Evolutionary conservation across 1,140 invertebrate species (phyloP).

Genomic region (Cyphomyrmex costatus): DNA sequence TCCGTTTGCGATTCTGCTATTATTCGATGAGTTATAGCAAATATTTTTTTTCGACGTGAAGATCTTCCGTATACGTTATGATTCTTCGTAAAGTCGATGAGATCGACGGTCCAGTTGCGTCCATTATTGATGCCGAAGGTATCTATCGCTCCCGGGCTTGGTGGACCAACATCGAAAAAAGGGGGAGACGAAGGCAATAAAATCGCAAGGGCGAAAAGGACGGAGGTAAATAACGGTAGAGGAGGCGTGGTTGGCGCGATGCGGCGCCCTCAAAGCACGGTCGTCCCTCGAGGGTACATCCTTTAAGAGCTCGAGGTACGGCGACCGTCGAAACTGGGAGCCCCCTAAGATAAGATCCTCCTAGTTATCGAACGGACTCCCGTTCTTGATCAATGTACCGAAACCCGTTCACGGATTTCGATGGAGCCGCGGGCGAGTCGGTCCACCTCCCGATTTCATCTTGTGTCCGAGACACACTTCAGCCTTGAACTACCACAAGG

Average conservation of each 20-base stretch:
- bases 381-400: conserved; percentile 75
- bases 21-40: not conserved
- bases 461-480: conserved; percentile 64
- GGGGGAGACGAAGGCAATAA: conserved; percentile 76
- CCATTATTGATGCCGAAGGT: conserved; percentile 76
- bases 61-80: not conserved
- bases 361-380: conserved; percentile 83
- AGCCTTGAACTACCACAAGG: conserved; percentile 72
- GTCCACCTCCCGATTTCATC: conserved; percentile 63
- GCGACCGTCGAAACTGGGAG: conserved; percentile 81
- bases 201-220: conserved; percentile 79
- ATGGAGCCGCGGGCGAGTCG: conserved; percentile 52
- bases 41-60: not conserved
- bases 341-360: conserved; percentile 81
- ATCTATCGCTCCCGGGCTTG: conserved; percentile 82
- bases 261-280: conserved; percentile 81
- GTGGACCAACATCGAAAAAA: conserved; percentile 72
- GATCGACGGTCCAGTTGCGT: conserved; percentile 65
- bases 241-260: conserved; percentile 83
- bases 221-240: conserved; percentile 82
- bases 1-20: not conserved
- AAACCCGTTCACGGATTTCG: conserved; percentile 69
- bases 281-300: conserved; percentile 78
- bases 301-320: conserved; percentile 75
- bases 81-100: conserved; percentile 32